Percentiles rank a stretch among this genome's conserved stretches.
Conservation (phyloP, 2,888 invertebrate species). For the Ariolimax columbianus region DNA sequence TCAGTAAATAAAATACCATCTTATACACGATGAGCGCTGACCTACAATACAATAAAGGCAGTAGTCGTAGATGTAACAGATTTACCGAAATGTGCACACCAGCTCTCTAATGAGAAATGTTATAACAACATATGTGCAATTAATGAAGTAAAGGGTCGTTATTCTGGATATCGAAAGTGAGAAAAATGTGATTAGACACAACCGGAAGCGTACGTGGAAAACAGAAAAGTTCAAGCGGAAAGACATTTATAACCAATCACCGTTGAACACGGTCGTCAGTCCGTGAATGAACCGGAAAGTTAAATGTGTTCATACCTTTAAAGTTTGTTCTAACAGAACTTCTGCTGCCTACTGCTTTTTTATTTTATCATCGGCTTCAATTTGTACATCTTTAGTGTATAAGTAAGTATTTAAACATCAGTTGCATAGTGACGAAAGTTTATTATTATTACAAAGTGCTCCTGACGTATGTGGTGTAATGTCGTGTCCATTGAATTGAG, state of each 20-base stretch:
- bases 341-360: too few species aligned
- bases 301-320: not conserved
- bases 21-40: too few species aligned
- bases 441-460: too few species aligned
- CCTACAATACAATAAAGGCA: too few species aligned
- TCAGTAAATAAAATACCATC: too few species aligned
- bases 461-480: too few species aligned
- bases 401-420: not conserved
- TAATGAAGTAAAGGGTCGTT: not conserved
- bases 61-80: too few species aligned
- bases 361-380: not conserved
- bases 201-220: slow-evolving; percentile 59
- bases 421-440: not conserved
- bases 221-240: slow-evolving; percentile 51
- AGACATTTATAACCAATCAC: slow-evolving; percentile 60
- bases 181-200: slow-evolving; percentile 5
- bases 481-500: too few species aligned
- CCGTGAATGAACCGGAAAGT: slow-evolving; percentile 45
- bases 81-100: too few species aligned
- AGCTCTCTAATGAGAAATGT: not conserved
- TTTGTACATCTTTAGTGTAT: not conserved
- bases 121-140: not conserved
- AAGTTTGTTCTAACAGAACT: not conserved
- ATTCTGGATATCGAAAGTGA: not conserved
- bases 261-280: slow-evolving; percentile 61